phyloP scores from a whole-genome alignment of 2,113 vertebrate species.

The Alosa alosa region DNA sequence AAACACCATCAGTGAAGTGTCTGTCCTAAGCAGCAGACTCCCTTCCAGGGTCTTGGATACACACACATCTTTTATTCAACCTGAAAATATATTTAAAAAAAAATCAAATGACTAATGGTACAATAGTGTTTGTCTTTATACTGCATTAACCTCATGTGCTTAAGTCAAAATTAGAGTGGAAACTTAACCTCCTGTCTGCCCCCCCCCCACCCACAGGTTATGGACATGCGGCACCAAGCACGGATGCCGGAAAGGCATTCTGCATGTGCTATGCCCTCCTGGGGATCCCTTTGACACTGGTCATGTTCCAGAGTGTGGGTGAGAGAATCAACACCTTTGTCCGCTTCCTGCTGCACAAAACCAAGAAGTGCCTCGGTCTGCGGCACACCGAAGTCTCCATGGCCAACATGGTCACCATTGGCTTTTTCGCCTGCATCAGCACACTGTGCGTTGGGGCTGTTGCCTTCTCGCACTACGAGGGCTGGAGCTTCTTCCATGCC shows the following conservation, averaged over 20 bases:
- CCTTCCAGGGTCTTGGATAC: not conserved
- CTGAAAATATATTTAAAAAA: not conserved
- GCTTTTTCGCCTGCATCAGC: slow-evolving; percentile 91
- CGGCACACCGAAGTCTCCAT: slow-evolving; percentile 88
- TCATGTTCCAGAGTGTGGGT: slow-evolving; percentile 98
- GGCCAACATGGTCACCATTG: slow-evolving; percentile 98
- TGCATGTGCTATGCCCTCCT: slow-evolving; percentile 98
- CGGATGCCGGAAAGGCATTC: slow-evolving; percentile 94
- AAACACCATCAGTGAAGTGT: not conserved
- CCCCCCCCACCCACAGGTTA: slow-evolving; percentile 74
- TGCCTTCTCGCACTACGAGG: slow-evolving; percentile 91
- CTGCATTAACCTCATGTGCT: not conserved
- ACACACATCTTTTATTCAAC: not conserved
- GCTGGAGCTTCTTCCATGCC: slow-evolving; percentile 97
- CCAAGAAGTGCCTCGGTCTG: slow-evolving; percentile 89
- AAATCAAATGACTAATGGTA: not conserved
- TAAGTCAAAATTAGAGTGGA: not conserved
- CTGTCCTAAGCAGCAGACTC: not conserved
- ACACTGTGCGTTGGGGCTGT: slow-evolving; percentile 88
- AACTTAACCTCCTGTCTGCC: not conserved
- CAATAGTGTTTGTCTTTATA: not conserved
- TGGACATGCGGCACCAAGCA: slow-evolving; percentile 95
- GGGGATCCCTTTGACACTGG: slow-evolving; percentile 94
- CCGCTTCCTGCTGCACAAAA: slow-evolving; percentile 85
- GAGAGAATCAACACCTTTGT: slow-evolving; percentile 97